A percentile compares a stretch with the other conserved stretches of the same genome.
Conservation (phyloP, 2,113 vertebrate species). For the Gallinago jamesoni region DNA sequence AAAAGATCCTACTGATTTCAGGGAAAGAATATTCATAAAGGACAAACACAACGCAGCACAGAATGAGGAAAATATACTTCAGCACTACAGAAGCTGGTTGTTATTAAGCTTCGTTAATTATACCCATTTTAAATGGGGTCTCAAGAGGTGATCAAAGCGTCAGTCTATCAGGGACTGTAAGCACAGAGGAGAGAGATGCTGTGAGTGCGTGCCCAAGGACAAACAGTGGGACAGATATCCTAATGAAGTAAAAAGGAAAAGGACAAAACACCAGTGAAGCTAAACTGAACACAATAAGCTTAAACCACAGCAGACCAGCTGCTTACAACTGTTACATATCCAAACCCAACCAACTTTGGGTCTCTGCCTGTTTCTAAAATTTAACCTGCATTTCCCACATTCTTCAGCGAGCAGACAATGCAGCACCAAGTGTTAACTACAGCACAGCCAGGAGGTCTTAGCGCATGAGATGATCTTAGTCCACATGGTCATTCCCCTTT, state of each 20-base stretch:
- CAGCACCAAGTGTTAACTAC: not conserved
- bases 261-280: not conserved
- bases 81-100: not conserved
- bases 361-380: not conserved
- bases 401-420: not conserved
- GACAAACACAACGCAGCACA: not conserved
- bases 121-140: not conserved
- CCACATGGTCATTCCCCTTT: not conserved
- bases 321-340: not conserved
- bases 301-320: not conserved
- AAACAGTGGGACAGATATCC: not conserved
- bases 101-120: not conserved
- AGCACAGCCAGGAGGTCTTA: not conserved
- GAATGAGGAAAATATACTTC: not conserved
- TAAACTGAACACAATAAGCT: not conserved
- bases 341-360: not conserved
- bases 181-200: rapidly evolving
- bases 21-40: not conserved
- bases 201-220: not conserved
- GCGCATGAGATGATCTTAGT: not conserved
- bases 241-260: not conserved
- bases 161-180: not conserved
- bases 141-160: not conserved
- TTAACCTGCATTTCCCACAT: not conserved
- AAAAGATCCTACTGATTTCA: not conserved